A percentile compares a stretch with the other conserved stretches of the same genome.
Evolutionary conservation across 2,113 vertebrate species (phyloP).

Genomic region (Capricornis sumatraensis): DNA sequence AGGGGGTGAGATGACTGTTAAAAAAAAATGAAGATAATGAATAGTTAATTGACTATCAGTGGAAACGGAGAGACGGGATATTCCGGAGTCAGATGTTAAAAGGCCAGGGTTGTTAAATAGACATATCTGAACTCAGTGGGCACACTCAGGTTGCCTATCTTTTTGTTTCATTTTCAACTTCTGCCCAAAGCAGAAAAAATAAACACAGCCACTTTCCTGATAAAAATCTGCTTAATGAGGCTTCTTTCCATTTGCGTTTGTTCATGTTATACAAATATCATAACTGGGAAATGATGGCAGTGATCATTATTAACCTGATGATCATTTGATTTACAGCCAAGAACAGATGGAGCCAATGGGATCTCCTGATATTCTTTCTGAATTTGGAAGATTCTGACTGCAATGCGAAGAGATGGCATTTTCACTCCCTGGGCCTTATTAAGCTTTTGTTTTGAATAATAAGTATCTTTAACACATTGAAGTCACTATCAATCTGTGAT

Average conservation of each 20-base stretch:
- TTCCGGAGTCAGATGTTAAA: neutral
- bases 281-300: neutral
- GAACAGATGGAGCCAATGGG: neutral
- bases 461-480: neutral
- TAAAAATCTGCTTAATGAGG: neutral
- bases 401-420: neutral
- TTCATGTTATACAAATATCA: neutral
- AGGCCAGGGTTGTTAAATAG: neutral
- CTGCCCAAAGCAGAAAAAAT: neutral
- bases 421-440: neutral
- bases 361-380: neutral
- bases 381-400: neutral
- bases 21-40: neutral
- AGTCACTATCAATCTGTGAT: neutral
- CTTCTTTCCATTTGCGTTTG: neutral
- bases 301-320: neutral
- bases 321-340: neutral
- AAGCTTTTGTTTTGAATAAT: conserved; percentile 14
- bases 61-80: accelerated
- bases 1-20: neutral
- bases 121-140: neutral
- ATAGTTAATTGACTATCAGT: neutral
- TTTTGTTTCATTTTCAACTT: neutral
- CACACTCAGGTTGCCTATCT: neutral
- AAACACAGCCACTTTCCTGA: neutral